phyloP scores from a whole-genome alignment of 1,140 invertebrate species.

The Paralvinella palmiformis region DNA sequence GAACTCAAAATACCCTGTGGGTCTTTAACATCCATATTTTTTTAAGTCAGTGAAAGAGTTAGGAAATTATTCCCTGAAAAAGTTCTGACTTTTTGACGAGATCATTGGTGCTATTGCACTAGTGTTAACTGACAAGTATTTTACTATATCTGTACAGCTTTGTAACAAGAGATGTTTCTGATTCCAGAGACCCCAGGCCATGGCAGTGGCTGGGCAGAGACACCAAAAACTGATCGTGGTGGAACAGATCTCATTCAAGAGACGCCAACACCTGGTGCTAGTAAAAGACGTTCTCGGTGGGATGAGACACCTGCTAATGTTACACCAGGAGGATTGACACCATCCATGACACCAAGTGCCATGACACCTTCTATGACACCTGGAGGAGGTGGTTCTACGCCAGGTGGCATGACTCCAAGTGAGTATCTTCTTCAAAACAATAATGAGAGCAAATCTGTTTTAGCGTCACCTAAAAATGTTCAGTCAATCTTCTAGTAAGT shows the following conservation, averaged over 20 bases:
- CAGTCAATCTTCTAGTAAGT: too few species aligned
- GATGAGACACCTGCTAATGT: slow-evolving; percentile 75
- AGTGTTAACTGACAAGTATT: too few species aligned
- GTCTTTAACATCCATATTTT: too few species aligned
- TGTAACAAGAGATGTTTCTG: too few species aligned
- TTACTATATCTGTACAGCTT: too few species aligned
- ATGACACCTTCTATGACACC: slow-evolving; percentile 37
- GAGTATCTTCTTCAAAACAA: slow-evolving; percentile 26
- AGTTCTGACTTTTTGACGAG: too few species aligned
- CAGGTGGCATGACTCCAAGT: slow-evolving; percentile 31
- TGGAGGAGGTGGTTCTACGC: slow-evolving; percentile 33
- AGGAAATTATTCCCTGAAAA: too few species aligned
- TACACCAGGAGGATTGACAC: slow-evolving; percentile 33
- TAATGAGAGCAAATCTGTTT: too few species aligned
- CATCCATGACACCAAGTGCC: slow-evolving; percentile 27
- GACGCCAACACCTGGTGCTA: slow-evolving; percentile 73
- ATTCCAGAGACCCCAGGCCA: slow-evolving; percentile 86
- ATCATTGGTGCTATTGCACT: too few species aligned
- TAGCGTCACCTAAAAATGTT: too few species aligned
- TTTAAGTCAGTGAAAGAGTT: too few species aligned
- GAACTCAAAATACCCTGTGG: too few species aligned
- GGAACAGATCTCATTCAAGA: slow-evolving; percentile 50
- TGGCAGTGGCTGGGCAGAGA: slow-evolving; percentile 90
- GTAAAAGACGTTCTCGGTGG: slow-evolving; percentile 89
- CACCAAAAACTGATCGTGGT: slow-evolving; percentile 81